These are phyloP conservation scores for Hemicordylus capensis DNA, from an alignment of 2,113 vertebrate genomes.

Conservation along the genomic window DNA sequence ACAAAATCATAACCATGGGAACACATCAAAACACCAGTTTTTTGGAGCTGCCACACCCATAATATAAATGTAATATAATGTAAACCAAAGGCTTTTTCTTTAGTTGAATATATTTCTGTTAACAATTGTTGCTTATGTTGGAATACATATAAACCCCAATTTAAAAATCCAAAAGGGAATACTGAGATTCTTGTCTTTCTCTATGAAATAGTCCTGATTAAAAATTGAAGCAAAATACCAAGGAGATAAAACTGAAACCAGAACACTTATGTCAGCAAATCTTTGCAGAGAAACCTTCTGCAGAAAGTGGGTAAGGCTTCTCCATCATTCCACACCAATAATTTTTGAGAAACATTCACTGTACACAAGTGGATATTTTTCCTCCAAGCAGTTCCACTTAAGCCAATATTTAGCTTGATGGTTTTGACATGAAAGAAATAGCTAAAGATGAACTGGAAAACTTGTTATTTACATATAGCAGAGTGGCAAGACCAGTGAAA, in stretches of 20 bases:
- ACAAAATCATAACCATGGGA: too few species aligned
- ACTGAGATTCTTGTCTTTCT: neutral
- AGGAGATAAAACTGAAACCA: neutral
- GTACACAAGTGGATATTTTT: neutral
- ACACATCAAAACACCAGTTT: too few species aligned
- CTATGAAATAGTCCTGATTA: neutral
- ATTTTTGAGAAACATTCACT: neutral
- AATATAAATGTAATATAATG: too few species aligned
- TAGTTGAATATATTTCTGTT: too few species aligned
- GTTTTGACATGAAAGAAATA: neutral
- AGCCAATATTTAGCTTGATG: neutral
- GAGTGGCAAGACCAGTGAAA: too few species aligned
- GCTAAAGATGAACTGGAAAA: neutral
- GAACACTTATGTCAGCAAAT: neutral
- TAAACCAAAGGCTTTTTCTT: too few species aligned
- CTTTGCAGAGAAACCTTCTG: neutral
- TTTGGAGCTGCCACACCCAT: too few species aligned
- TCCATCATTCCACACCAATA: neutral
- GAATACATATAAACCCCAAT: too few species aligned
- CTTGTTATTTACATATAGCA: neutral
- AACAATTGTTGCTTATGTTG: too few species aligned
- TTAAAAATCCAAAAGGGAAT: neutral
- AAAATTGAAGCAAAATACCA: neutral
- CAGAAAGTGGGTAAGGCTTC: neutral
- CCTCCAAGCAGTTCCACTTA: conserved; percentile 1